These are phyloP conservation scores for Ephestia elutella DNA, from an alignment of 1,140 invertebrate genomes.

Conservation along the genomic window DNA sequence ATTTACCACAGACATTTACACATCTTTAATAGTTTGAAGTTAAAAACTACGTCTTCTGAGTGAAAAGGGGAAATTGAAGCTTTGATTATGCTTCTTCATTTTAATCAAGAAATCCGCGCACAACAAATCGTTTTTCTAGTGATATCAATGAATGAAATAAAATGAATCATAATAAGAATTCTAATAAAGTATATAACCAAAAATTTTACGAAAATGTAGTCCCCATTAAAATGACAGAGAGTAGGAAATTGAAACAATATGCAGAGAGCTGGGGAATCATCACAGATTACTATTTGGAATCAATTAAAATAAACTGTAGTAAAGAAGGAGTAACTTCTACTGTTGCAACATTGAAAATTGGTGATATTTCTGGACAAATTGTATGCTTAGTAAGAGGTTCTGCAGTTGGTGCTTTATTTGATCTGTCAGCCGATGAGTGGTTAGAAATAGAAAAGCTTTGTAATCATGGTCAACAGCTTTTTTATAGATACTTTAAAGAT, in stretches of 20 bases:
- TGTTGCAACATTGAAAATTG: conserved; percentile 47
- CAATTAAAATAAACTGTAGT: conserved; percentile 53
- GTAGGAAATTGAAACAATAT: conserved; percentile 35
- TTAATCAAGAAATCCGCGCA: too few relatives aligned
- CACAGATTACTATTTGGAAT: conserved; percentile 57
- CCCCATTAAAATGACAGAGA: conserved; percentile 53
- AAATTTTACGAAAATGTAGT: conserved; percentile 30
- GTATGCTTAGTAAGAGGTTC: conserved; percentile 53
- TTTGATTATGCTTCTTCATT: too few relatives aligned
- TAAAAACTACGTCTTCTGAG: too few relatives aligned
- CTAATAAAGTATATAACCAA: conserved; percentile 8
- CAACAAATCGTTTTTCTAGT: too few relatives aligned
- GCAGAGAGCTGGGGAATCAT: conserved; percentile 50
- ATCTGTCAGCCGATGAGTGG: conserved; percentile 48
- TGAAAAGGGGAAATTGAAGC: too few relatives aligned
- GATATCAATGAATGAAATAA: too few relatives aligned
- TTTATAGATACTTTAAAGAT: conserved; percentile 62
- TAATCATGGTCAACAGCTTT: conserved; percentile 40
- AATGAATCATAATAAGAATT: not conserved
- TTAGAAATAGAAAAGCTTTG: conserved; percentile 52
- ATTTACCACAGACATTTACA: too few relatives aligned
- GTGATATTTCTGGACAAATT: conserved; percentile 49
- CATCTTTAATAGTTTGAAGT: too few relatives aligned
- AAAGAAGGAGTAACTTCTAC: conserved; percentile 32
- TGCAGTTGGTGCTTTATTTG: conserved; percentile 48